A percentile compares a stretch with the other conserved stretches of the same genome.
Conservation (phyloP, 2,113 vertebrate species). For the Solea senegalensis region DNA sequence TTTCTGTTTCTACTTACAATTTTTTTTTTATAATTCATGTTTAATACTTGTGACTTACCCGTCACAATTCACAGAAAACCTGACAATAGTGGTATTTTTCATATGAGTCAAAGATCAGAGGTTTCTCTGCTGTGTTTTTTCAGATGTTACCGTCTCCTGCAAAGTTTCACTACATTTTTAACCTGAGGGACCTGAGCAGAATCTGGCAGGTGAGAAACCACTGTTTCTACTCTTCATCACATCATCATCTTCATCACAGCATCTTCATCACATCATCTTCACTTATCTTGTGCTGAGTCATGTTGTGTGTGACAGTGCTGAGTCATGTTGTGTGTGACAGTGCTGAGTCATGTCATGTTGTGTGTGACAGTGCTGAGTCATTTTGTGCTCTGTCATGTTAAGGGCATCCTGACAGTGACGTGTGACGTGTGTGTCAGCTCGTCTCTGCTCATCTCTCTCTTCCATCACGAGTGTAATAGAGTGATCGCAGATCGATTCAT, state of each 20-base stretch:
- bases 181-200: slow-evolving; percentile 86
- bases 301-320: not conserved
- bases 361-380: not conserved
- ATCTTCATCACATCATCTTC: too few relatives aligned
- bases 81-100: too few relatives aligned
- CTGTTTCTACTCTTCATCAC: not conserved
- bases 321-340: not conserved
- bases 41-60: too few relatives aligned
- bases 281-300: not conserved
- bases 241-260: not conserved
- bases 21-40: too few relatives aligned
- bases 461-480: slow-evolving; percentile 85
- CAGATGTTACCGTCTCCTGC: slow-evolving; percentile 89
- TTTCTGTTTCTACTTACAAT: too few relatives aligned
- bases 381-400: not conserved
- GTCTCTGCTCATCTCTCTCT: slow-evolving; percentile 80
- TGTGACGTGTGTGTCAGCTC: slow-evolving; percentile 80
- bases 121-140: slow-evolving; percentile 1
- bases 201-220: slow-evolving; percentile 82
- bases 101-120: not conserved
- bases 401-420: slow-evolving; percentile 82
- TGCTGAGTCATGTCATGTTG: not conserved
- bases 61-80: too few relatives aligned
- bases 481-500: slow-evolving; percentile 86
- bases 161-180: slow-evolving; percentile 91